phyloP scores from a whole-genome alignment of 1,140 invertebrate species.

The Diabrotica virgifera region DNA sequence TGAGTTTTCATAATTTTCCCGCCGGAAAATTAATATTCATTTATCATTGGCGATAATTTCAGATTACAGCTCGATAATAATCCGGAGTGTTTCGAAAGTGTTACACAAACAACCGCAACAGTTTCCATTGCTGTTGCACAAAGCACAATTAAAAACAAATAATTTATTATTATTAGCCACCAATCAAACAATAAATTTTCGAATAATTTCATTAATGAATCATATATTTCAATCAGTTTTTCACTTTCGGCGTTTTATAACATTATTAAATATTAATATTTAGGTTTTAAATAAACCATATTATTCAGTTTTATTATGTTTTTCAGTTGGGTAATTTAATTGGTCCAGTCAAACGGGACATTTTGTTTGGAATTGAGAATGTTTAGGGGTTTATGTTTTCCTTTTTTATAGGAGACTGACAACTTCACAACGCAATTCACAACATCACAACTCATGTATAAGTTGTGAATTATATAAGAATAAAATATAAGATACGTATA shows the following conservation, averaged over 20 bases:
- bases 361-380: too few species aligned
- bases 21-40: background rate
- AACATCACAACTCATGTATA: too few species aligned
- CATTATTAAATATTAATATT: constrained; percentile 8
- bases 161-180: constrained; percentile 15
- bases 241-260: background rate
- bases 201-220: constrained; percentile 12
- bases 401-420: too few species aligned
- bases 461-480: too few species aligned
- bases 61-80: background rate
- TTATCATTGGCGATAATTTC: constrained; percentile 9
- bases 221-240: constrained; percentile 8
- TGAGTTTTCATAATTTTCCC: background rate
- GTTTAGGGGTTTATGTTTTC: too few species aligned
- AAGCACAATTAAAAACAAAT: constrained; percentile 18
- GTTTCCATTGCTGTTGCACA: constrained; percentile 6
- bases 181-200: constrained; percentile 6
- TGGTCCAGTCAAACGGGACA: too few species aligned
- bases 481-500: too few species aligned
- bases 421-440: too few species aligned
- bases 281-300: background rate
- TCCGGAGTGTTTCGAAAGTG: constrained; percentile 2
- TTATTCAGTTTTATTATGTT: too few species aligned
- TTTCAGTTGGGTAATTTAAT: too few species aligned
- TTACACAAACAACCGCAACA: constrained; percentile 8